Conservation (phyloP, 2,797 vertebrate species). For the Cossypha dichroa region DNA sequence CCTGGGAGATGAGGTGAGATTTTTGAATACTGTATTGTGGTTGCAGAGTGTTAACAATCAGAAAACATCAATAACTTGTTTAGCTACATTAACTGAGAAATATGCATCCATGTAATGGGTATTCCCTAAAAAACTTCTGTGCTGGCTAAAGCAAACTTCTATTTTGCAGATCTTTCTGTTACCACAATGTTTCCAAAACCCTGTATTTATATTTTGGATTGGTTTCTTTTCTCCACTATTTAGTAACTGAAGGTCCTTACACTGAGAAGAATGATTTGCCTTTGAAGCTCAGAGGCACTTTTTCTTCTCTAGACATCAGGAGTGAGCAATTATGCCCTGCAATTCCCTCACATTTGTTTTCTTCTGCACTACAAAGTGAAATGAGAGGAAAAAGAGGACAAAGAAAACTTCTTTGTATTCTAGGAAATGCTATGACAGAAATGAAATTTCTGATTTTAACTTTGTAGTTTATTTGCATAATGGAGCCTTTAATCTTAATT, state of each 20-base stretch:
- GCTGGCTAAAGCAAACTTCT: neutral
- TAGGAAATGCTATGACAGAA: neutral
- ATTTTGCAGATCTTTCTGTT: neutral
- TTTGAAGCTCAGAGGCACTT: neutral
- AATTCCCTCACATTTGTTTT: neutral
- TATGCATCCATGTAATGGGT: neutral
- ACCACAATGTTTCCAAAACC: neutral
- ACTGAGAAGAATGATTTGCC: neutral
- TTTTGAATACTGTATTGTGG: neutral
- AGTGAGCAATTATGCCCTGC: neutral
- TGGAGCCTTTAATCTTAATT: neutral
- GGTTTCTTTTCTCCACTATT: neutral
- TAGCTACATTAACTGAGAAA: neutral
- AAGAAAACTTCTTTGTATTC: neutral
- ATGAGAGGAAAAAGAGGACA: neutral
- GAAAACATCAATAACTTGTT: neutral
- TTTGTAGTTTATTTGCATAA: neutral
- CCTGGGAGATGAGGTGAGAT: neutral
- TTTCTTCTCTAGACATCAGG: neutral
- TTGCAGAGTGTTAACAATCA: neutral
- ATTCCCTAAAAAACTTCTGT: neutral
- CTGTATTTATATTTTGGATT: neutral
- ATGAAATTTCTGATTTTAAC: neutral
- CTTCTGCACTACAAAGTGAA: neutral
- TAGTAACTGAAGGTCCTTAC: neutral